Conservation (phyloP, 2,888 invertebrate genomes). For the Cerceris ruficornis region DNA sequence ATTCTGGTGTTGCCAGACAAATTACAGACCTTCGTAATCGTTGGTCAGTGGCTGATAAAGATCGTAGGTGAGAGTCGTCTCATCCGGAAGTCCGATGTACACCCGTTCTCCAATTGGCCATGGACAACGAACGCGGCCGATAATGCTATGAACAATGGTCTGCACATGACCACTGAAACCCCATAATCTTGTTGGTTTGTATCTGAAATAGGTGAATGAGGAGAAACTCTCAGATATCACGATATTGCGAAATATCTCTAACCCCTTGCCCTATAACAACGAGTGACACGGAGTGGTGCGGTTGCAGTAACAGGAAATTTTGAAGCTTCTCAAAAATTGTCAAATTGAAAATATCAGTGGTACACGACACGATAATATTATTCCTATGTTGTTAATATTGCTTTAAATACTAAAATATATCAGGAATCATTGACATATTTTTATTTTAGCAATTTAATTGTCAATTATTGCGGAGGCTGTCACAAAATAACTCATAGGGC, state of each 20-base stretch:
- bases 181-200: slow-evolving; percentile 95
- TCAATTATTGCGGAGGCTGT: no score
- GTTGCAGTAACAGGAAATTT: no score
- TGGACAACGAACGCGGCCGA: slow-evolving; percentile 93
- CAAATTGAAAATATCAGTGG: no score
- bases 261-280: no score
- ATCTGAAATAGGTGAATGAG: slow-evolving; percentile 89
- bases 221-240: background rate
- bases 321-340: no score
- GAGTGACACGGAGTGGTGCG: no score
- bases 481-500: no score
- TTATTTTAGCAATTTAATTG: no score
- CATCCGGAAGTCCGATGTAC: slow-evolving; percentile 89
- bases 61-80: slow-evolving; percentile 95
- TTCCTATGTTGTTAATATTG: no score
- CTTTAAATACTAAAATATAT: no score
- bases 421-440: no score
- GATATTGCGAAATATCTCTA: background rate
- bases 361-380: no score
- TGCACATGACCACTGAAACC: slow-evolving; percentile 98
- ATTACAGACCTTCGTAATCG: slow-evolving; percentile 86
- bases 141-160: slow-evolving; percentile 94
- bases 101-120: slow-evolving; percentile 94
- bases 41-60: slow-evolving; percentile 91
- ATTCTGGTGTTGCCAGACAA: background rate